Conservation (phyloP, 2,888 invertebrate genomes). For the Phania funesta region DNA sequence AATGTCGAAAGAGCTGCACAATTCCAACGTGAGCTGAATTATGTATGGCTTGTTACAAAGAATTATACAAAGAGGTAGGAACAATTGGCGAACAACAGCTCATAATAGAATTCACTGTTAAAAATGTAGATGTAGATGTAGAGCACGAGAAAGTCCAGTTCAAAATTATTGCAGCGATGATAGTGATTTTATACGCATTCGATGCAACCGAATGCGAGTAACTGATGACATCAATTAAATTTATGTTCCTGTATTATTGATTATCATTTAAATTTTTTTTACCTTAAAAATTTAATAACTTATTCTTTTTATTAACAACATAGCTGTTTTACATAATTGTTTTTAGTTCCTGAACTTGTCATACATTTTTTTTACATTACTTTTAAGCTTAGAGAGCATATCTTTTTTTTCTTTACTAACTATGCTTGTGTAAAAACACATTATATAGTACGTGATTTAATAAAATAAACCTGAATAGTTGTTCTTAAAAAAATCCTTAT, state of each 20-base stretch:
- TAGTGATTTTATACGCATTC: constrained; percentile 16
- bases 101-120: constrained; percentile 51
- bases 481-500: too few species aligned
- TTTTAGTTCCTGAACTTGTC: constrained; percentile 25
- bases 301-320: not conserved
- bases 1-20: constrained; percentile 69
- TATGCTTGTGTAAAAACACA: too few species aligned
- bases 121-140: constrained; percentile 45
- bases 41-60: constrained; percentile 47
- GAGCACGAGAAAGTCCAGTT: constrained; percentile 24
- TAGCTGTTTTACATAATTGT: not conserved
- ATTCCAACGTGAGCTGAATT: constrained; percentile 59
- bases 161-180: constrained; percentile 46
- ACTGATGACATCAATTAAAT: constrained; percentile 18
- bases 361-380: constrained; percentile 8
- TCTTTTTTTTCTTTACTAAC: not conserved
- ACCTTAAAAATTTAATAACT: not conserved
- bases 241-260: constrained; percentile 41
- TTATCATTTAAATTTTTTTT: constrained; percentile 19
- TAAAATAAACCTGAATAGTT: too few species aligned
- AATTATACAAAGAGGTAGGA: constrained; percentile 62
- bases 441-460: too few species aligned
- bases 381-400: not conserved
- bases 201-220: constrained; percentile 25
- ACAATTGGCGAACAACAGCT: constrained; percentile 55